These are phyloP conservation scores for Zaprionus africanus DNA, from an alignment of 1,140 invertebrate genomes.

Conservation along the genomic window DNA sequence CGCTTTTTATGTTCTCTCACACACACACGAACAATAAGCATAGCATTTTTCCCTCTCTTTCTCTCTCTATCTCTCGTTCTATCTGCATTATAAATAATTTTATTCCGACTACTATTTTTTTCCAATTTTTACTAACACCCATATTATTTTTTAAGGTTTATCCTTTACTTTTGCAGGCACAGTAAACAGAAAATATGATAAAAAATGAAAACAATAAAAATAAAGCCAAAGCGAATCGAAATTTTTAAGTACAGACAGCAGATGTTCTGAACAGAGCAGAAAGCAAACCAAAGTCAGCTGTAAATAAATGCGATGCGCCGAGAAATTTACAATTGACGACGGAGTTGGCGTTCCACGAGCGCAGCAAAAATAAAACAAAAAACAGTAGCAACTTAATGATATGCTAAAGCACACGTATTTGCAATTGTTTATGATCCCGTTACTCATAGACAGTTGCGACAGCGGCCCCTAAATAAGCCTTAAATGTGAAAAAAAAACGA, in stretches of 20 bases:
- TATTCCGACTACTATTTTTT: slow-evolving; percentile 83
- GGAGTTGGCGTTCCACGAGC: slow-evolving; percentile 65
- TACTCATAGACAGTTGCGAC: slow-evolving; percentile 64
- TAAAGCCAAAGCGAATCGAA: slow-evolving; percentile 53
- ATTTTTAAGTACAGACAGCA: slow-evolving; percentile 77
- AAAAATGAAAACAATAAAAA: slow-evolving; percentile 40
- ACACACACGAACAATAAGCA: too few species aligned
- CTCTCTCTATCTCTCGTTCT: not conserved
- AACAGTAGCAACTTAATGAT: slow-evolving; percentile 41
- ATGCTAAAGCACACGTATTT: slow-evolving; percentile 51
- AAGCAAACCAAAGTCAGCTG: slow-evolving; percentile 66
- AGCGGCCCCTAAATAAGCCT: slow-evolving; percentile 47
- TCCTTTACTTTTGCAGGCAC: slow-evolving; percentile 85
- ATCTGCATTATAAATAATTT: slow-evolving; percentile 74
- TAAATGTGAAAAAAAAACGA: slow-evolving; percentile 34
- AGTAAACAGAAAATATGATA: slow-evolving; percentile 66
- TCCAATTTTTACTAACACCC: slow-evolving; percentile 84
- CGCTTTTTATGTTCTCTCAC: slow-evolving; percentile 6
- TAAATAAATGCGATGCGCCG: slow-evolving; percentile 78
- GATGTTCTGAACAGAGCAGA: slow-evolving; percentile 74
- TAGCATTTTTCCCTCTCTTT: not conserved
- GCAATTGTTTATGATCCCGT: slow-evolving; percentile 56
- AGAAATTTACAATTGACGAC: slow-evolving; percentile 70
- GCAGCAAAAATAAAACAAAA: slow-evolving; percentile 40
- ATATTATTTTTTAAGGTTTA: slow-evolving; percentile 85